Evolutionary conservation across 2,888 invertebrate genomes (phyloP).

Genomic region (Amphipyra tragopoginis): DNA sequence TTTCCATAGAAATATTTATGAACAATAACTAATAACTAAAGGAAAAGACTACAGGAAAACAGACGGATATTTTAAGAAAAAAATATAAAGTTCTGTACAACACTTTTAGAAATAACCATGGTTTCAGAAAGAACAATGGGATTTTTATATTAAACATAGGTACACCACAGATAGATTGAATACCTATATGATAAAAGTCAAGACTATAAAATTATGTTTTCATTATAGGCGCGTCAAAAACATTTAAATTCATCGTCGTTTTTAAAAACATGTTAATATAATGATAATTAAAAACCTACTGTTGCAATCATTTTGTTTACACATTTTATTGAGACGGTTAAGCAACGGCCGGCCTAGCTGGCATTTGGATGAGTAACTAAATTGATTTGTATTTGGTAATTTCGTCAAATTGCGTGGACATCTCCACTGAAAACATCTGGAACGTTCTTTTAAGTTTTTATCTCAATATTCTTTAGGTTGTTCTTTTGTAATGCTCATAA

Average conservation of each 20-base stretch:
- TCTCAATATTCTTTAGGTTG: no score
- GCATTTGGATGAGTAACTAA: conserved; percentile 17
- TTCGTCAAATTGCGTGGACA: conserved; percentile 5
- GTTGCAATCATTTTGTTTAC: conserved; percentile 46
- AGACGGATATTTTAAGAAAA: no score
- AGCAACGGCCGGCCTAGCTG: conserved; percentile 30
- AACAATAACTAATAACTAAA: neutral
- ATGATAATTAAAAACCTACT: conserved; percentile 43
- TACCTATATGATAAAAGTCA: no score
- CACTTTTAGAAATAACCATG: neutral
- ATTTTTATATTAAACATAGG: neutral
- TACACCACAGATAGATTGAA: neutral
- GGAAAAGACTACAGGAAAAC: neutral
- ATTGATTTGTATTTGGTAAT: conserved; percentile 11
- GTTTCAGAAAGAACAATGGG: neutral
- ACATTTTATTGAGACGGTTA: conserved; percentile 22
- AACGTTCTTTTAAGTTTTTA: no score
- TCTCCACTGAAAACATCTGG: conserved; percentile 5
- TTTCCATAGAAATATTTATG: neutral
- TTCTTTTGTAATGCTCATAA: no score
- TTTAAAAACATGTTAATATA: conserved; percentile 36
- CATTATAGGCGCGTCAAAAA: conserved; percentile 15
- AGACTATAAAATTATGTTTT: conserved; percentile 9
- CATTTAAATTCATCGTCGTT: conserved; percentile 15
- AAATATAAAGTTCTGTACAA: neutral